Evolutionary conservation across 2,113 vertebrate genomes (phyloP).

Genomic region (Columbina picui): DNA sequence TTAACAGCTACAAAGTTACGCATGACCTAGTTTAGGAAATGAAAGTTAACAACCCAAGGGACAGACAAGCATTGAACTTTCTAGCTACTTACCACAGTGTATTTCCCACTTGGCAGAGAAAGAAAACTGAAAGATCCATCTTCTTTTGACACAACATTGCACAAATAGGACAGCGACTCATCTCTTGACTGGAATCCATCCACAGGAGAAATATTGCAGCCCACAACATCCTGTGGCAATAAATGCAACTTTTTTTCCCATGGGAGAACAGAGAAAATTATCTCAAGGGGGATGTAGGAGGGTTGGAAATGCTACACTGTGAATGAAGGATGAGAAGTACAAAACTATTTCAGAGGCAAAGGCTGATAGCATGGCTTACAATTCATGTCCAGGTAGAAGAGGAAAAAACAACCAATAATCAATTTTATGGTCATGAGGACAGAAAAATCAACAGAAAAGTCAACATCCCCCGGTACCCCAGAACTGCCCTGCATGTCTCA

Average conservation of each 20-base stretch:
- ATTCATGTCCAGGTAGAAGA: not conserved
- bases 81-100: conserved; percentile 86
- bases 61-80: not conserved
- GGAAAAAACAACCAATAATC: not conserved
- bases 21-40: not conserved
- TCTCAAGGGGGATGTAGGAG: not conserved
- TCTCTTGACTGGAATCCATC: conserved; percentile 85
- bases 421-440: not conserved
- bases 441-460: not conserved
- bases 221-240: conserved; percentile 82
- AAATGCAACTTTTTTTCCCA: not conserved
- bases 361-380: not conserved
- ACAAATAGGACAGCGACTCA: conserved; percentile 84
- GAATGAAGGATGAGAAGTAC: not conserved
- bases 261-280: not conserved
- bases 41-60: not conserved
- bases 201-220: conserved; percentile 86
- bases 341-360: not conserved
- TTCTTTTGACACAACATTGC: conserved; percentile 87
- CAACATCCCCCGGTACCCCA: not conserved
- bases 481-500: not conserved
- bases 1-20: not conserved
- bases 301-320: not conserved
- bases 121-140: conserved; percentile 91
- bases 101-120: conserved; percentile 90